These are phyloP conservation scores for Steinernema scapterisci DNA, from an alignment of 2,888 invertebrate genomes.

Conservation along the genomic window DNA sequence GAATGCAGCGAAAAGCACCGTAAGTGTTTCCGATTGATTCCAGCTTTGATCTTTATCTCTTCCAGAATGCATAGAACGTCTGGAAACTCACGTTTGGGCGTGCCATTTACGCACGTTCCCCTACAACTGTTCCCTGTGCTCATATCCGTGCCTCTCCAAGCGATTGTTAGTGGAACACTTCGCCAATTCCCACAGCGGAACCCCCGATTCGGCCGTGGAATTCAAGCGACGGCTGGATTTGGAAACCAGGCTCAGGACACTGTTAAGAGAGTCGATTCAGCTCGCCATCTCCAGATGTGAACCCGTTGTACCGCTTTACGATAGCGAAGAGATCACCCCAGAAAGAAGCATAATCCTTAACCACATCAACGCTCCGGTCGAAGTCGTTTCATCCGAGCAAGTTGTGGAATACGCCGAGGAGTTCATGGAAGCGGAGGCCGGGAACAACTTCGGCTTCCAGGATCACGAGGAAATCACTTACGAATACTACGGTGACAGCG, in stretches of 20 bases:
- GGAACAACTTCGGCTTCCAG: neutral
- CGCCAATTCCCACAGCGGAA: neutral
- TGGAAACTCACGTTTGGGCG: constrained; percentile 33
- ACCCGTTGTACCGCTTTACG: neutral
- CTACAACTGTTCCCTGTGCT: constrained; percentile 33
- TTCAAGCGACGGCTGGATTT: constrained; percentile 51
- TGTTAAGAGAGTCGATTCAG: constrained; percentile 50
- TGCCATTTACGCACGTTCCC: constrained; percentile 32
- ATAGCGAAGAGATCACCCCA: neutral
- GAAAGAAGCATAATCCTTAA: neutral
- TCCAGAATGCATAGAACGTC: neutral
- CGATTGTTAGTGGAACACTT: constrained; percentile 27
- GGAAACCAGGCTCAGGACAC: constrained; percentile 46
- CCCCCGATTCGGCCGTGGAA: constrained; percentile 34
- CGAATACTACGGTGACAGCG: neutral
- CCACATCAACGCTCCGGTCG: neutral
- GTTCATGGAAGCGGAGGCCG: neutral
- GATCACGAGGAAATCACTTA: neutral
- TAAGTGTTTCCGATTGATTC: neutral
- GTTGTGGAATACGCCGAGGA: neutral
- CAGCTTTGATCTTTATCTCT: neutral
- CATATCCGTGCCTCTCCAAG: neutral
- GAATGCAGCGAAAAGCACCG: constrained; percentile 14
- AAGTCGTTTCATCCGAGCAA: neutral
- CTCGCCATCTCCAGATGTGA: constrained; percentile 39